Evolutionary conservation across 2,888 invertebrate genomes (phyloP), one percentile per base, ranked within the genome.

Genomic region (Coelopa pilipes): DNA sequence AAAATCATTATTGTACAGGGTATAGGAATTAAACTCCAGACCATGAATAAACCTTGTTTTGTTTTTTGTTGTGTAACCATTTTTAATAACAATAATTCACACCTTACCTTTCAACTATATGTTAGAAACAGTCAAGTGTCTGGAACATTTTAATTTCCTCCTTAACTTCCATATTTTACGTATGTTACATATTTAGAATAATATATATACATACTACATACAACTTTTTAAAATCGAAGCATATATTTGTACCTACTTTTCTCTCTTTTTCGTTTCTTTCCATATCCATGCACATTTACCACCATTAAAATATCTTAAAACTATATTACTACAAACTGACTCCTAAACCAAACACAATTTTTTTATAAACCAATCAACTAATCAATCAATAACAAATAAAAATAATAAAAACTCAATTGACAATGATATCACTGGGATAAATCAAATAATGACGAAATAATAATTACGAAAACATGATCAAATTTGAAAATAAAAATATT

Each of bases 231-330:
- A 74, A 66, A 67, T 72, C 74, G 71, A 70, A 74, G 73, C 57
- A 72, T 70, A 45, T 60, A 72, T 69, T 60, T 75, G 70, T 70
- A 66, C 47, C 21, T 59, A 47, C 47, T 70, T 71, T 74, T 73
- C 66, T 53, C 57, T 63, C 66, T 76, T 74, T 75, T 62, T 62
- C n/a, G 45, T 78, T 78, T 78, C 77, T 78, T 77, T 78, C 70
- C 77, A 77, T 78, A 77, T 62, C 62, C 76, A 77, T 77, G 77
- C 78, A 78, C 77, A 76, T 75, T 76, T 70, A 73, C 65, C 19
- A 66, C 19, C 34, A 34, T 34, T 34, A 34, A 34, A 15, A 34
- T 63, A 63, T 63, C 21, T 65, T 70, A 72, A 72, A 73, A 65
- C 17, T 53, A 70, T 67, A 66, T 75, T 75, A 70, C 73, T 60